Base-by-base conservation (phyloP, 2,113 vertebrate genomes). In the Sinocyclocheilus maitianheensis region DNA sequence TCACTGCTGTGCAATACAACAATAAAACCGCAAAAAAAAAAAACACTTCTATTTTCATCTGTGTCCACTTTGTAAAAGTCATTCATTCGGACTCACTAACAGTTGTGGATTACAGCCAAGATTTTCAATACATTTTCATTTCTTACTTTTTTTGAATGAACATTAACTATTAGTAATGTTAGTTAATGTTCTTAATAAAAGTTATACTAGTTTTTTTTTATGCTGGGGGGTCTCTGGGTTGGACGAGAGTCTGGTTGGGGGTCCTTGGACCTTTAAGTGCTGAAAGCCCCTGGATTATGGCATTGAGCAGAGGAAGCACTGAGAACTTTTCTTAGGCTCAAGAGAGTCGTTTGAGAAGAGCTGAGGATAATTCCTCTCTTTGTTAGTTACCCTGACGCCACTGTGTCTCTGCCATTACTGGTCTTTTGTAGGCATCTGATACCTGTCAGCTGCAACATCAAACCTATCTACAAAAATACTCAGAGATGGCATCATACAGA, bases 281-380 rank as follows among this genome's bases (percentile, higher is more conserved):
- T 24, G 26, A 53, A 77, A 79, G 16, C 77, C 53, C 18, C 77
- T 20, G 20, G 46, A 71, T 51, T 82, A 30, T 30, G 51, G 8
- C 75, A 71, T n/a, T 84, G 63, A 62, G 26, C 12, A 67, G 51
- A 67, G 81, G 58, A 76, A 63, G 7, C 69, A 22, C 40, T 40
- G 84, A 84, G 43, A 77, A 22, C 14, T 43, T 83, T 63, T 84
- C 40, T 85, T 24, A 80, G 79, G 24, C 83, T 87, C 60, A 60
- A 37, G 63, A 76, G 82, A 80, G 65, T 79, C 48, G 71, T 71
- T 81, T 78, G 81, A 78, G 60, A 43, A 67, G 74, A 74, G 60
- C 72, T 72, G 65, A 86, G 77, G 67, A 90, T 87, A 90, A 90
- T 90, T 86, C 79, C 74, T 46, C 62, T n/a, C 87, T 87, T 90